These are phyloP conservation scores for Phyllotreta cruciferae DNA, from an alignment of 2,888 invertebrate genomes.

Conservation along the genomic window DNA sequence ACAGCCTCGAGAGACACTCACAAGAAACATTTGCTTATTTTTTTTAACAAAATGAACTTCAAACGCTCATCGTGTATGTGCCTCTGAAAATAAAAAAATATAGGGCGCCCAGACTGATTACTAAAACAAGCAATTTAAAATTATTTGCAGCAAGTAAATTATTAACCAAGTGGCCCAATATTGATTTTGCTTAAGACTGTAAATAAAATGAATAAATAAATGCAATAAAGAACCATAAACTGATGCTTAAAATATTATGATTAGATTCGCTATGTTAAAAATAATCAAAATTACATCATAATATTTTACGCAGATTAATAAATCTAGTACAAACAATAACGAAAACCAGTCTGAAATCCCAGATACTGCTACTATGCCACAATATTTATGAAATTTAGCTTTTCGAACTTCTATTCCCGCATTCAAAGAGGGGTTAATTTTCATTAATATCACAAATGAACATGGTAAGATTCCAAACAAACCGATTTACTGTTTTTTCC, in stretches of 20 bases:
- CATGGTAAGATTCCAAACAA: conserved; percentile 45
- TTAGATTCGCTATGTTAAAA: no score
- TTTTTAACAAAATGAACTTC: conserved; percentile 51
- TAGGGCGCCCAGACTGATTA: conserved; percentile 64
- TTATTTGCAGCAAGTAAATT: no score
- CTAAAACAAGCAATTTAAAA: conserved; percentile 21
- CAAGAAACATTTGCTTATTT: conserved; percentile 56
- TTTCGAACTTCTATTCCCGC: conserved; percentile 17
- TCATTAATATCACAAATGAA: conserved; percentile 38
- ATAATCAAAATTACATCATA: background rate
- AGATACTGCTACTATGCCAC: conserved; percentile 55
- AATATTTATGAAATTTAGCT: conserved; percentile 7
- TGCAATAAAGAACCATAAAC: no score
- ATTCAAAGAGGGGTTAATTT: conserved; percentile 7
- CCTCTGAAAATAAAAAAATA: conserved; percentile 76
- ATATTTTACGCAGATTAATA: conserved; percentile 7
- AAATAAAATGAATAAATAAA: no score
- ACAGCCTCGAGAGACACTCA: conserved; percentile 59
- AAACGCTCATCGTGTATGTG: conserved; percentile 79
- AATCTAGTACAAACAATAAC: background rate
- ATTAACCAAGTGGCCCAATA: no score
- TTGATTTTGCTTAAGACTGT: no score
- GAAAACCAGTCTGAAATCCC: conserved; percentile 59
- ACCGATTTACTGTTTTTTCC: conserved; percentile 36
- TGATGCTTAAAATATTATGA: no score